A percentile compares a stretch with the other conserved stretches of the same genome.
Evolutionary conservation across 2,888 invertebrate genomes (phyloP).

Genomic region (Apodemia zela): DNA sequence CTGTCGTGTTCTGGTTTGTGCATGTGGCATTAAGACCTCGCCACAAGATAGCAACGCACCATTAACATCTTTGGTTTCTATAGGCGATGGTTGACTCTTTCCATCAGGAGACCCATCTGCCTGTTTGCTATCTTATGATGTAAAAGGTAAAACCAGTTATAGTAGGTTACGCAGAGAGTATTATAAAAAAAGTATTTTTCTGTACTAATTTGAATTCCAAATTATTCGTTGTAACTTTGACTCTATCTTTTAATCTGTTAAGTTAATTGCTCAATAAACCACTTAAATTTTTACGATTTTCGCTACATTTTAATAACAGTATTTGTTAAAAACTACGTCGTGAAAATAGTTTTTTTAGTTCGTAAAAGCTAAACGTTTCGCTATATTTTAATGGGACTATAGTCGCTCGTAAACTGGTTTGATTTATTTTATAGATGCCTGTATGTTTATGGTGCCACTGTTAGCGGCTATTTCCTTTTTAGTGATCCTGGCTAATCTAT

Average conservation of each 20-base stretch:
- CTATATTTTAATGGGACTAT: slow-evolving; percentile 72
- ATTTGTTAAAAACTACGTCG: slow-evolving; percentile 12
- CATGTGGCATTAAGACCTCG: too few relatives aligned
- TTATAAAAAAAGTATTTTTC: not conserved
- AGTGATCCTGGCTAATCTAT: slow-evolving; percentile 4
- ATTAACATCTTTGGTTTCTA: too few relatives aligned
- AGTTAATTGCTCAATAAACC: slow-evolving; percentile 5
- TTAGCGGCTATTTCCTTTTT: slow-evolving; percentile 34
- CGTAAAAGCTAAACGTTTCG: slow-evolving; percentile 59
- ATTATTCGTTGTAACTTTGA: not conserved
- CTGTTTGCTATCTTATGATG: too few relatives aligned
- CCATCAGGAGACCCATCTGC: too few relatives aligned
- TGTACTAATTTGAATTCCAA: not conserved
- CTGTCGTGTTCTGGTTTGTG: too few relatives aligned
- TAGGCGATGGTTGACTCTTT: too few relatives aligned
- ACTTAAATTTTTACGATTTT: not conserved
- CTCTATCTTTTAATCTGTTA: slow-evolving; percentile 1
- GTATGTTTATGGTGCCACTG: slow-evolving; percentile 18
- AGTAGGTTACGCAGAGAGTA: not conserved
- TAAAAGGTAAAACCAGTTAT: too few relatives aligned
- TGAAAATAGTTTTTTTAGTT: slow-evolving; percentile 20
- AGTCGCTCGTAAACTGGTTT: slow-evolving; percentile 71
- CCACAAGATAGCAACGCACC: too few relatives aligned
- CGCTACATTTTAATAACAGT: slow-evolving; percentile 11
- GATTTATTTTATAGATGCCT: slow-evolving; percentile 70